A percentile compares a stretch with the other conserved stretches of the same genome.
Evolutionary conservation across 1,140 invertebrate species (phyloP).

Genomic region (Diorhabda sublineata): DNA sequence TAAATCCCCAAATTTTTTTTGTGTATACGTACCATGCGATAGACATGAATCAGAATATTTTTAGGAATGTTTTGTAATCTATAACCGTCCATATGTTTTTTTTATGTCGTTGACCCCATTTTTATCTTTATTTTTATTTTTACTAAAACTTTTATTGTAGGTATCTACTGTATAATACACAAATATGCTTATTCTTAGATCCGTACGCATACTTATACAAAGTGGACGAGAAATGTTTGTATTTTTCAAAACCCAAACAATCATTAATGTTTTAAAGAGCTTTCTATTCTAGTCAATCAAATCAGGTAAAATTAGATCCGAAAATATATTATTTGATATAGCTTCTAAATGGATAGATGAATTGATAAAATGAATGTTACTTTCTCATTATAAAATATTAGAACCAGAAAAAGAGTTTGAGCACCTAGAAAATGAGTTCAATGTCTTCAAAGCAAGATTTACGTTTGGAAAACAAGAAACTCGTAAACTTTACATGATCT

Average conservation of each 20-base stretch:
- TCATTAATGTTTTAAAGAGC: neutral
- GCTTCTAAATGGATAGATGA: too few relatives aligned
- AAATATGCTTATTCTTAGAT: neutral
- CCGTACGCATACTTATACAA: neutral
- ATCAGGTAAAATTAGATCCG: too few relatives aligned
- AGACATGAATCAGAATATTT: constrained; percentile 2
- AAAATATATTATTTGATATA: too few relatives aligned
- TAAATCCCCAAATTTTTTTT: neutral
- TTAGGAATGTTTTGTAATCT: constrained; percentile 1
- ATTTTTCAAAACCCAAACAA: neutral
- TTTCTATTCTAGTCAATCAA: too few relatives aligned
- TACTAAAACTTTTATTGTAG: neutral
- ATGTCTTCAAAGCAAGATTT: too few relatives aligned
- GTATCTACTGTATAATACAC: neutral
- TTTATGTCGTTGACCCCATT: constrained; percentile 1
- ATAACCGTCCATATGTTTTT: constrained; percentile 1
- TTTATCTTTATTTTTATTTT: constrained; percentile 3
- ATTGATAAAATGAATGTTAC: too few relatives aligned
- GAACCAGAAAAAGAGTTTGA: too few relatives aligned
- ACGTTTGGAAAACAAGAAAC: too few relatives aligned
- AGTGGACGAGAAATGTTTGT: neutral
- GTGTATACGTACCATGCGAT: neutral
- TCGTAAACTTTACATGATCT: too few relatives aligned
- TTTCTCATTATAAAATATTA: too few relatives aligned
- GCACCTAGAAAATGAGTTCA: too few relatives aligned